Base-by-base conservation (phyloP, 1,140 invertebrate genomes). In the Plutomurus gul region DNA sequence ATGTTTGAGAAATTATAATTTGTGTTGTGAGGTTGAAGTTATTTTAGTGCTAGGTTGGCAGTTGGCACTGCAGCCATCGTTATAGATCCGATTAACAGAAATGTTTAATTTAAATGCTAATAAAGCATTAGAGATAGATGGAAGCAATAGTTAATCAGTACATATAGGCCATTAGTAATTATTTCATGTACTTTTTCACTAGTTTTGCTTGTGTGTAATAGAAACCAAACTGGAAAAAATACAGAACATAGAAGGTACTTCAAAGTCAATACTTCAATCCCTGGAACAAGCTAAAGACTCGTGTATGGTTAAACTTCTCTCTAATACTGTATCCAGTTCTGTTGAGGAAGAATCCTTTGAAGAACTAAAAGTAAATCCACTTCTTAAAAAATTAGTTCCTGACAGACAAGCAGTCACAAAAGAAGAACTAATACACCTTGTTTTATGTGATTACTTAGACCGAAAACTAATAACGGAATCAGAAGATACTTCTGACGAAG, bases 371-470 rank as follows among this genome's bases (percentile, higher is more conserved):
- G 82, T 85, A 2, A 88, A 88, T 85, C 86, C 87, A 27, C 47
- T 89, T 22, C 85, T 89, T 65, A 84, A 88, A 70, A 87, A 87
- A 71, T 84, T 89, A 56, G 87, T 86, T 20, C 88, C 88, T 4
- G 84, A 82, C 47, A 79, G 78, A 25, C 84, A 89, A 86, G 88
- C 88, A 43, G 47, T 89, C 43, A 86, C 87, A 56, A 84, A 88
- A 22, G 87, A 86, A 49, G 89, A 90, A 85, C 84, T 89, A 10
- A 84, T 89, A 36, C 87, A 89, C 77, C 84, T 90, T 2, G 79
- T 90, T 3, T 89, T 89, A 85, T 88, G 88, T 25, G 89, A 90
- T 83, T 85, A 86, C 79, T 80, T 87, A n/a, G 84, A 84, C n/a
- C n/a, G n/a, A n/a, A n/a, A n/a, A 82, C 73, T 18, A 4, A 30